These are phyloP conservation scores for Sceloporus undulatus DNA, from an alignment of 2,113 vertebrate species.

Conservation along the genomic window DNA sequence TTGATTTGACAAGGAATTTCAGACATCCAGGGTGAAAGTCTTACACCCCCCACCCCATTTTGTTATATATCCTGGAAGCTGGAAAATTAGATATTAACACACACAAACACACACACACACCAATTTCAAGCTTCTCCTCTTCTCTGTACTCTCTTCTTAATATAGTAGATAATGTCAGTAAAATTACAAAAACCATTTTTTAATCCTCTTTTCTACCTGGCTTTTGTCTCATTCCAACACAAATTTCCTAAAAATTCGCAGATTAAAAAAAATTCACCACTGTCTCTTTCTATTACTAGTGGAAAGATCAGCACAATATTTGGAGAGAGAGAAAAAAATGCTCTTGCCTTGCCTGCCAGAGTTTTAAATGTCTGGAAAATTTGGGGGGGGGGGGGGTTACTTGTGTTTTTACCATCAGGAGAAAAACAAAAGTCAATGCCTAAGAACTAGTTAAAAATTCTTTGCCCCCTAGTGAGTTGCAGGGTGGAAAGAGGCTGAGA, in stretches of 20 bases:
- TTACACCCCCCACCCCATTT: not conserved
- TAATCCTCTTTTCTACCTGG: not conserved
- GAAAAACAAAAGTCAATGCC: not conserved
- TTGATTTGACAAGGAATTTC: not conserved
- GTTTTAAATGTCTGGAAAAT: not conserved
- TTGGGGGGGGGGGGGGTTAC: not conserved
- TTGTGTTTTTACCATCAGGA: not conserved
- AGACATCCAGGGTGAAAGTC: not conserved
- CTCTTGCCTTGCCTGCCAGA: not conserved
- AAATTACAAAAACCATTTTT: not conserved
- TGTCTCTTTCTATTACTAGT: not conserved
- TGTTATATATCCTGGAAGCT: not conserved
- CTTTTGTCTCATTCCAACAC: not conserved
- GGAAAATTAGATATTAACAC: not conserved
- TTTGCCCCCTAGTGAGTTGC: not conserved
- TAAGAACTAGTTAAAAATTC: slow-evolving; percentile 14
- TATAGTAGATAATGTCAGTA: not conserved
- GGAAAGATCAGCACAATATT: not conserved
- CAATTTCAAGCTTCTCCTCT: not conserved
- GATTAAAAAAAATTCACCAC: not conserved
- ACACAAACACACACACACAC: not conserved
- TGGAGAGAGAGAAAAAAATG: not conserved
- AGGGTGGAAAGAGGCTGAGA: slow-evolving; percentile 1
- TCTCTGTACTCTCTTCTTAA: not conserved
- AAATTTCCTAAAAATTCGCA: not conserved